phyloP scores from a whole-genome alignment of 2,113 vertebrate species.

The Prinia subflava region DNA sequence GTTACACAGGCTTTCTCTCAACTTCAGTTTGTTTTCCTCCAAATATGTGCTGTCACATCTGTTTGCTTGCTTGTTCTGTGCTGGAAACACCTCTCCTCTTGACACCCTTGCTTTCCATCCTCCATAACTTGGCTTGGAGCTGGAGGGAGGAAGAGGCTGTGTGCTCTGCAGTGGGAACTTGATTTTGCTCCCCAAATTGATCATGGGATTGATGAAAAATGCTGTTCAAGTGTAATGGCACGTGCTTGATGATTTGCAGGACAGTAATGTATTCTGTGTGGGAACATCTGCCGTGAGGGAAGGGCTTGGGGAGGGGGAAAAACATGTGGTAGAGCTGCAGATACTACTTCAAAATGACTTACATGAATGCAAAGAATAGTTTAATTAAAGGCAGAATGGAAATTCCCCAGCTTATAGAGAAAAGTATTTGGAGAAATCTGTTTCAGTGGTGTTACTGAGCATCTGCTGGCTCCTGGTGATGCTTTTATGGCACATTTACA shows the following conservation, averaged over 20 bases:
- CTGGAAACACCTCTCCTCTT: background rate
- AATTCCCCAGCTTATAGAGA: background rate
- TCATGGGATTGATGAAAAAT: background rate
- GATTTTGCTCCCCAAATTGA: background rate
- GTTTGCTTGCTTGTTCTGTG: constrained; percentile 2
- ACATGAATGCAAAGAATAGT: background rate
- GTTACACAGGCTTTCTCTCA: background rate
- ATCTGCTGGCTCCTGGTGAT: background rate
- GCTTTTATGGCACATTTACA: background rate
- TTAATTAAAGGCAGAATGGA: background rate
- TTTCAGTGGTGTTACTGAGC: background rate
- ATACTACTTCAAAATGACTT: background rate
- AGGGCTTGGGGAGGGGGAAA: background rate
- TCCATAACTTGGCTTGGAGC: background rate
- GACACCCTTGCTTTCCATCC: background rate
- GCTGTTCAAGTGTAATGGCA: background rate
- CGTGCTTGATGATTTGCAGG: background rate
- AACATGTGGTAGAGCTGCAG: background rate
- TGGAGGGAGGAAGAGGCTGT: background rate
- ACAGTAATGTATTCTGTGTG: background rate
- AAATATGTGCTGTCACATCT: constrained; percentile 20
- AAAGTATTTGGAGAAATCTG: background rate
- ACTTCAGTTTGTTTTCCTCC: background rate
- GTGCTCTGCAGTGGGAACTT: background rate
- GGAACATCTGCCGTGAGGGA: background rate